phyloP scores from a whole-genome alignment of 2,113 vertebrate species.

The Cryptotis parvus region DNA sequence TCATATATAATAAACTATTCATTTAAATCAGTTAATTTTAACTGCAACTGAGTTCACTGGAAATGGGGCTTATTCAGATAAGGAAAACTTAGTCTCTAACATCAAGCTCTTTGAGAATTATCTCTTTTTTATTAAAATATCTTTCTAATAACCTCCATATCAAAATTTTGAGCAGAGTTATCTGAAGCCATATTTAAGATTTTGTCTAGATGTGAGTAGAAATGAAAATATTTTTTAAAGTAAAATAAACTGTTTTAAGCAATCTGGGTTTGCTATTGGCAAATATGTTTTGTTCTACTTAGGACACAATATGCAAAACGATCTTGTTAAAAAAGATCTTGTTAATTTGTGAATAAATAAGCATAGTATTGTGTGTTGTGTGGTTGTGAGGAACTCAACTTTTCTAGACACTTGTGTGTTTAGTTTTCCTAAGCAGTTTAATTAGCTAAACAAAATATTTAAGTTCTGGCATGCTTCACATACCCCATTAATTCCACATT shows the following conservation, averaged over 20 bases:
- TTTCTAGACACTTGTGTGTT: conserved; percentile 49
- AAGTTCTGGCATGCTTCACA: conserved; percentile 65
- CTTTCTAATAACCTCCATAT: neutral
- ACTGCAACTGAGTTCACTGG: neutral
- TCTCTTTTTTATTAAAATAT: neutral
- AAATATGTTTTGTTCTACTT: conserved; percentile 47
- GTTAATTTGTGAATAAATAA: conserved; percentile 59
- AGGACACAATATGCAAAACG: conserved; percentile 50
- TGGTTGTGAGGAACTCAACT: conserved; percentile 50
- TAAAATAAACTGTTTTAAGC: conserved; percentile 37
- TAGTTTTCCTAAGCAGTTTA: conserved; percentile 66
- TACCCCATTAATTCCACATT: conserved; percentile 70
- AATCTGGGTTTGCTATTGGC: conserved; percentile 12
- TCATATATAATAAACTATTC: neutral
- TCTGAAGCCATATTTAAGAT: conserved; percentile 36
- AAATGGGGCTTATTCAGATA: neutral
- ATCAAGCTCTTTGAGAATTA: neutral
- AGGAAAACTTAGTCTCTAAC: neutral
- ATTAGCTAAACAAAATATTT: conserved; percentile 62
- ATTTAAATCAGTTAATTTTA: conserved; percentile 1
- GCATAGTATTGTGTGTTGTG: conserved; percentile 21
- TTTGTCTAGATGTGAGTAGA: conserved; percentile 22
- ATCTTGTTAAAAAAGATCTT: conserved; percentile 49
- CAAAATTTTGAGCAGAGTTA: conserved; percentile 43
- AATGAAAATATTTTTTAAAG: conserved; percentile 18